Percentiles rank a stretch among this genome's conserved stretches.
These are phyloP conservation scores for Cyclophora punctaria DNA, from an alignment of 2,888 invertebrate species.

Conservation along the genomic window DNA sequence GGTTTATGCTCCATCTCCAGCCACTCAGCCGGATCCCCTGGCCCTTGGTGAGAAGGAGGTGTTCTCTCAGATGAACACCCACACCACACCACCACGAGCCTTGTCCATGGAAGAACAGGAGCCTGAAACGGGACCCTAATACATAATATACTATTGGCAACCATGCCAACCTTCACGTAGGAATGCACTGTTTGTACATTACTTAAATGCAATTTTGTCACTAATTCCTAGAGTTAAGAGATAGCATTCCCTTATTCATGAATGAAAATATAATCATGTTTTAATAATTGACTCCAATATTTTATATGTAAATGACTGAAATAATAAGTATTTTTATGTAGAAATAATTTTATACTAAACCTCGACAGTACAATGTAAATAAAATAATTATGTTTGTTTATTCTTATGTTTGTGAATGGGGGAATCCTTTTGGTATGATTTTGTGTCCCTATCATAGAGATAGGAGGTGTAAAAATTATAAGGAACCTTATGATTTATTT, in stretches of 20 bases:
- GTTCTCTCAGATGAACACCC: slow-evolving; percentile 61
- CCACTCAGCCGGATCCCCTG: slow-evolving; percentile 62
- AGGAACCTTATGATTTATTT: slow-evolving; percentile 25
- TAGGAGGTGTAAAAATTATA: slow-evolving; percentile 30
- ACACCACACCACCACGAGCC: slow-evolving; percentile 51
- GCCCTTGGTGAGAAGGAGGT: slow-evolving; percentile 69
- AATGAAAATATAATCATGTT: slow-evolving; percentile 20
- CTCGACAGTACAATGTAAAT: slow-evolving; percentile 59
- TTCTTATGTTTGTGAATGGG: slow-evolving; percentile 42
- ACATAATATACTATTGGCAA: slow-evolving; percentile 37
- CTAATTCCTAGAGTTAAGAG: slow-evolving; percentile 11
- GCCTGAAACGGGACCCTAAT: slow-evolving; percentile 62
- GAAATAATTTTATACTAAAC: slow-evolving; percentile 26
- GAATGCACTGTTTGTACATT: slow-evolving; percentile 45
- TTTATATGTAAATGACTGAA: slow-evolving; percentile 32
- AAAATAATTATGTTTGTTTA: slow-evolving; percentile 38
- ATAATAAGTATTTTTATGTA: slow-evolving; percentile 14
- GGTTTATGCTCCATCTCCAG: slow-evolving; percentile 60
- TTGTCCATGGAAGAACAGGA: slow-evolving; percentile 63
- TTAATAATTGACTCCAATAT: slow-evolving; percentile 20
- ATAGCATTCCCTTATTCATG: slow-evolving; percentile 40
- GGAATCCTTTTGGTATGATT: slow-evolving; percentile 25
- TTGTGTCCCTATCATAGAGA: slow-evolving; percentile 21
- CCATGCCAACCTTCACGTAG: slow-evolving; percentile 36
- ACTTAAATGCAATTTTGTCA: slow-evolving; percentile 13